phyloP scores from a whole-genome alignment of 2,113 vertebrate genomes.

The Sinocyclocheilus rhinocerous region DNA sequence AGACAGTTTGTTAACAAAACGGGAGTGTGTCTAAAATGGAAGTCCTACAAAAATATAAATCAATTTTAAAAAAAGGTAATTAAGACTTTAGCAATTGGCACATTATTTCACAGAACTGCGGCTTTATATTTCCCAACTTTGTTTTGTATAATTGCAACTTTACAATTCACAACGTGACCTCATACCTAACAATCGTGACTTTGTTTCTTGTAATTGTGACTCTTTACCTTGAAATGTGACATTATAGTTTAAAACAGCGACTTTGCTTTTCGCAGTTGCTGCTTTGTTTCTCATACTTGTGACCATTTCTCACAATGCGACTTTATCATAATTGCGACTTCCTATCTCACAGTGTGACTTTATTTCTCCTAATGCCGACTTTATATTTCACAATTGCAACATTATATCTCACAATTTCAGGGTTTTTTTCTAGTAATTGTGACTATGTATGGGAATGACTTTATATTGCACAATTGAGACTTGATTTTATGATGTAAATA shows the following conservation, averaged over 20 bases:
- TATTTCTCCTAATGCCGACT: background rate
- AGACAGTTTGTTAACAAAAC: conserved; percentile 23
- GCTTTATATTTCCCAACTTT: background rate
- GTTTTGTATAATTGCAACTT: background rate
- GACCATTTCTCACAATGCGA: background rate
- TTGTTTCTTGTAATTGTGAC: background rate
- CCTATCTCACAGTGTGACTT: background rate
- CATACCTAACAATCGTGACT: background rate
- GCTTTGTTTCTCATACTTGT: background rate
- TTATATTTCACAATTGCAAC: background rate
- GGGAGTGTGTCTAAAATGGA: background rate
- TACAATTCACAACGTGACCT: background rate
- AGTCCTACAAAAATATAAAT: background rate
- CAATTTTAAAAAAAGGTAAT: background rate
- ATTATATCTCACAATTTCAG: background rate
- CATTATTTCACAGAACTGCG: background rate
- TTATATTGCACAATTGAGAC: background rate
- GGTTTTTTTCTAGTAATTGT: background rate
- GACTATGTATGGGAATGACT: background rate
- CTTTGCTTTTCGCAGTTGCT: background rate
- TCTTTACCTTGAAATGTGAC: background rate
- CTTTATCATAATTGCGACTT: background rate
- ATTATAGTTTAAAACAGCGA: background rate
- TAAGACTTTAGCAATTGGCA: background rate
- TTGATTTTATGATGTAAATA: too few species aligned